phyloP scores from a whole-genome alignment of 2,797 vertebrate genomes.

The Amblyopsis hoosieri region DNA sequence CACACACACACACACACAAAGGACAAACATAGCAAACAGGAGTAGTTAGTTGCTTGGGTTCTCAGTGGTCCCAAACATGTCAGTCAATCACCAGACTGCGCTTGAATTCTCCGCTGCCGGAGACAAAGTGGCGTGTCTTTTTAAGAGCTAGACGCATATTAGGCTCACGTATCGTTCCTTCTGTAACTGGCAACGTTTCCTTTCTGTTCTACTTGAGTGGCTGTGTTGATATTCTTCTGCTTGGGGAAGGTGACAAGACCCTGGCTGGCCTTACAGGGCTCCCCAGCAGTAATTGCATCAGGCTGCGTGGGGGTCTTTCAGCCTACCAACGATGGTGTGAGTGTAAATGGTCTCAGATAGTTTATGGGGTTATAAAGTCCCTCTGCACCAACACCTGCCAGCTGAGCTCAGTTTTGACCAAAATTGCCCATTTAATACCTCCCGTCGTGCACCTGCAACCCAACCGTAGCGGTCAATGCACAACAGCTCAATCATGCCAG shows the following conservation, averaged over 20 bases:
- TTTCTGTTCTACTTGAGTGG: conserved; percentile 31
- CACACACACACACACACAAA: conserved; percentile 45
- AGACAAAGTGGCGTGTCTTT: conserved; percentile 19
- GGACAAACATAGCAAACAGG: conserved; percentile 59
- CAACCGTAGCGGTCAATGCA: conserved; percentile 40
- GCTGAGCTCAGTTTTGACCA: conserved; percentile 67
- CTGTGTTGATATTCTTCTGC: conserved; percentile 24
- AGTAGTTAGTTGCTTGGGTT: conserved; percentile 54
- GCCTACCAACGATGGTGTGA: conserved; percentile 53
- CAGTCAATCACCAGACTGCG: conserved; percentile 55
- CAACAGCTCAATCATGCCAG: conserved; percentile 26
- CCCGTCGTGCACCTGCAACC: conserved; percentile 66
- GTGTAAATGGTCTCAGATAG: conserved; percentile 63
- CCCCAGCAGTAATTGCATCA: conserved; percentile 58
- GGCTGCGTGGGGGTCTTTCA: conserved; percentile 33
- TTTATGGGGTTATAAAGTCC: conserved; percentile 76
- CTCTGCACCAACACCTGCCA: conserved; percentile 62
- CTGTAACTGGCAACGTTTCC: conserved; percentile 14
- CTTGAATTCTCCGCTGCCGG: conserved; percentile 35
- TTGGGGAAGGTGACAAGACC: conserved; percentile 49
- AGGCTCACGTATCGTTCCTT: conserved; percentile 18
- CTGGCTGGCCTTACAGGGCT: conserved; percentile 37
- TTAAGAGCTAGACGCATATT: conserved; percentile 12
- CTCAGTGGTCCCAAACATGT: conserved; percentile 67
- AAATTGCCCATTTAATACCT: conserved; percentile 59